phyloP scores from a whole-genome alignment of 2,888 invertebrate genomes.

The Oeneis ivallda region DNA sequence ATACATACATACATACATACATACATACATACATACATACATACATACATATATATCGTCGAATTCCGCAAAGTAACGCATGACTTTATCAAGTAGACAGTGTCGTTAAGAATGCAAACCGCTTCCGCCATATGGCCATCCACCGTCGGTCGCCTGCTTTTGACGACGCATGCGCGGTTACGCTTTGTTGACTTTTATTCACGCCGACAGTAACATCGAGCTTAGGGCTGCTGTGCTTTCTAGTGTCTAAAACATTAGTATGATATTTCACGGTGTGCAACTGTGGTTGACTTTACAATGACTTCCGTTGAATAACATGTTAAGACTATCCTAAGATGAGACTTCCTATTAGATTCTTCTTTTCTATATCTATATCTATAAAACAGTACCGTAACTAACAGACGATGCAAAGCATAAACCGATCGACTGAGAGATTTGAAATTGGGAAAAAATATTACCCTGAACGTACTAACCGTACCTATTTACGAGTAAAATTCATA shows the following conservation, averaged over 20 bases:
- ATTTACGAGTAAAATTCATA: too few relatives aligned
- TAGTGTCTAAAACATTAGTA: neutral
- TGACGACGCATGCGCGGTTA: conserved; percentile 44
- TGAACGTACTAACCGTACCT: too few relatives aligned
- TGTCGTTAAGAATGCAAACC: conserved; percentile 52
- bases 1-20: too few relatives aligned
- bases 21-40: too few relatives aligned
- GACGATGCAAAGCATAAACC: too few relatives aligned
- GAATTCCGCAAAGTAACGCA: too few relatives aligned
- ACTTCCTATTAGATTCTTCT: too few relatives aligned
- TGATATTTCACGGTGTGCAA: neutral
- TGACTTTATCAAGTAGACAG: conserved; percentile 18
- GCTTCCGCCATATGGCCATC: conserved; percentile 70
- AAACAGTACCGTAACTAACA: too few relatives aligned
- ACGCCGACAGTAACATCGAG: conserved; percentile 13
- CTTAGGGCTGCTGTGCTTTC: conserved; percentile 18
- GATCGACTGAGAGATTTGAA: too few relatives aligned
- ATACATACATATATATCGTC: too few relatives aligned
- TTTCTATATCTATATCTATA: too few relatives aligned
- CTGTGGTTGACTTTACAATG: neutral
- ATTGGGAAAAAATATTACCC: too few relatives aligned
- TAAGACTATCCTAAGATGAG: neutral
- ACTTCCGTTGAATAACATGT: neutral
- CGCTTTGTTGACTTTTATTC: conserved; percentile 25
- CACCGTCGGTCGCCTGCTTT: conserved; percentile 51